Conservation (phyloP, 1,140 invertebrate species). For the Drosophila carrolli region DNA sequence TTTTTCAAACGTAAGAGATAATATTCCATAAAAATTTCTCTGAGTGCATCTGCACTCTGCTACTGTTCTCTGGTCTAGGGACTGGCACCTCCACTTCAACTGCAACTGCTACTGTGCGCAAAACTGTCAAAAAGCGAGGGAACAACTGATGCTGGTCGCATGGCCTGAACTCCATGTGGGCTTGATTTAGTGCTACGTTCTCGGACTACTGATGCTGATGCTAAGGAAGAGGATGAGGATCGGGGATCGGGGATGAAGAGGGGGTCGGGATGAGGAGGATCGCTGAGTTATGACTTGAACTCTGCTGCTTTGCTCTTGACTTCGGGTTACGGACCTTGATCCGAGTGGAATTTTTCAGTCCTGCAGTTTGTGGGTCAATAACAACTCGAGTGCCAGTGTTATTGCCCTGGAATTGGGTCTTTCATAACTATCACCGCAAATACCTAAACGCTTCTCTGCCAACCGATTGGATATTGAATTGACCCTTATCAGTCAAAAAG, state of each 20-base stretch:
- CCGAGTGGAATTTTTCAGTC: conserved; percentile 26
- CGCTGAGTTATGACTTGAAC: conserved; percentile 76
- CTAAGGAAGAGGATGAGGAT: conserved; percentile 10
- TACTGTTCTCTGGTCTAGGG: conserved; percentile 43
- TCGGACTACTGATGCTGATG: conserved; percentile 46
- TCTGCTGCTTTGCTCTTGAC: conserved; percentile 61
- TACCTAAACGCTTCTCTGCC: background rate
- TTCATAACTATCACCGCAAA: conserved; percentile 19
- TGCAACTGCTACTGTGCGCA: conserved; percentile 66
- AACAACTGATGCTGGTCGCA: conserved; percentile 57
- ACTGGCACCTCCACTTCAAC: conserved; percentile 40
- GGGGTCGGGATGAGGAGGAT: conserved; percentile 22
- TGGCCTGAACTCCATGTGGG: conserved; percentile 60
- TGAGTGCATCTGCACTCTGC: conserved; percentile 18
- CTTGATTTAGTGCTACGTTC: conserved; percentile 76
- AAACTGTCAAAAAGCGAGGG: conserved; percentile 62
- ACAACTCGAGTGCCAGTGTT: conserved; percentile 9
- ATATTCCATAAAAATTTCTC: conserved; percentile 4
- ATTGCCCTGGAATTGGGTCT: conserved; percentile 5
- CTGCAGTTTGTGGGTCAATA: conserved; percentile 33
- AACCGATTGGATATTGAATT: conserved; percentile 5
- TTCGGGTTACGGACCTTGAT: conserved; percentile 31
- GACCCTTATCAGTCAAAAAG: conserved; percentile 3
- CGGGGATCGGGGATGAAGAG: conserved; percentile 6
- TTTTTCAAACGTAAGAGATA: no score